Evolutionary conservation across 2,888 invertebrate genomes (phyloP).

Genomic region (Tachina grossa): DNA sequence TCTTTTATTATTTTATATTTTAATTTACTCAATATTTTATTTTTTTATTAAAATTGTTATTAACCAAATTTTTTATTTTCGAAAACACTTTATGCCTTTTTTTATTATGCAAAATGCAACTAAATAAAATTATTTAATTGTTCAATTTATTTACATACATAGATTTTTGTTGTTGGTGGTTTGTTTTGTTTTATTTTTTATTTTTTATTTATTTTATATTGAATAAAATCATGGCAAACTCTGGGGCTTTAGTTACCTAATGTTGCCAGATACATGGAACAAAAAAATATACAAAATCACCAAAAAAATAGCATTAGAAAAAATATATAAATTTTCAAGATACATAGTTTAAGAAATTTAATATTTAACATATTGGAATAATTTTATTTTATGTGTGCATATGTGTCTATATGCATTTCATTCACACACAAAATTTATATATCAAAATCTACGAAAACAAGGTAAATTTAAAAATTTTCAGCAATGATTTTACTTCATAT

Average conservation of each 20-base stretch:
- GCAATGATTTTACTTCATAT: too few relatives aligned
- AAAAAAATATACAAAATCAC: too few relatives aligned
- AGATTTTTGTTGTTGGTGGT: constrained; percentile 24
- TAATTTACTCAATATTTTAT: constrained; percentile 54
- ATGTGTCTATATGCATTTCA: too few relatives aligned
- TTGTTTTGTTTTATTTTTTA: not conserved
- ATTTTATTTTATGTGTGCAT: too few relatives aligned
- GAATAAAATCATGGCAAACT: constrained; percentile 59
- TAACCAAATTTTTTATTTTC: constrained; percentile 10
- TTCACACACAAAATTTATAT: too few relatives aligned
- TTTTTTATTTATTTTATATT: constrained; percentile 16
- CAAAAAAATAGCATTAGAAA: too few relatives aligned
- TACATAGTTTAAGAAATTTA: too few relatives aligned
- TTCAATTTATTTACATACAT: constrained; percentile 45
- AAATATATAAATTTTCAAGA: too few relatives aligned
- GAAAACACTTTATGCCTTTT: not conserved
- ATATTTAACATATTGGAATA: too few relatives aligned
- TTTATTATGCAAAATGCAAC: constrained; percentile 1
- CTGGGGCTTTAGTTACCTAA: constrained; percentile 7
- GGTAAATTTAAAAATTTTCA: too few relatives aligned
- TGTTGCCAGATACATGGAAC: too few relatives aligned
- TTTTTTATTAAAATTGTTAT: constrained; percentile 47
- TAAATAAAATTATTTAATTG: constrained; percentile 62
- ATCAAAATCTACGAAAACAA: too few relatives aligned
- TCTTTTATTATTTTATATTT: not conserved